A percentile compares a stretch with the other conserved stretches of the same genome.
Evolutionary conservation across 2,113 vertebrate genomes (phyloP).

Genomic region (Machaerirhynchus nigripectus): DNA sequence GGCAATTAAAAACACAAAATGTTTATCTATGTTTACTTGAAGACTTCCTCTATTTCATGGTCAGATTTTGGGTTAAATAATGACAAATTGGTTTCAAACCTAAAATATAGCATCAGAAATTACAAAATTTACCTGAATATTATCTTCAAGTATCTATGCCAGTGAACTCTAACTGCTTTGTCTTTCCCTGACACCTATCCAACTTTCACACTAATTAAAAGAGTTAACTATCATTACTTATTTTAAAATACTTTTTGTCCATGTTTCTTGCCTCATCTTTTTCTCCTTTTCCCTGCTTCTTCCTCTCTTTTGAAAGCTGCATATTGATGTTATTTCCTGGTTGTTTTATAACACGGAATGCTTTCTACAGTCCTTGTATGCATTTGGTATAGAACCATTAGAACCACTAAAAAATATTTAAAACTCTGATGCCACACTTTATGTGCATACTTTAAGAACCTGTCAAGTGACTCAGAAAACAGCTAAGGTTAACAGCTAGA

Average conservation of each 20-base stretch:
- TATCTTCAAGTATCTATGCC: neutral
- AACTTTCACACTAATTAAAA: neutral
- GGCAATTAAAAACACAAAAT: neutral
- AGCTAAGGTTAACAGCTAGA: neutral
- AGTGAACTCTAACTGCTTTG: neutral
- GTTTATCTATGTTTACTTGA: neutral
- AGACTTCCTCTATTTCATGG: neutral
- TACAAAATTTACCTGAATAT: neutral
- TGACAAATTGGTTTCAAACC: neutral
- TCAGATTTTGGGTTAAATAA: neutral
- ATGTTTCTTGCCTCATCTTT: neutral
- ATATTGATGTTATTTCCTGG: neutral
- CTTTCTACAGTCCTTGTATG: neutral
- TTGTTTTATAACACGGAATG: neutral
- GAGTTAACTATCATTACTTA: neutral
- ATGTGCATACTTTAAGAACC: neutral
- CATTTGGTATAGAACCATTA: neutral
- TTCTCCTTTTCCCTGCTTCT: neutral
- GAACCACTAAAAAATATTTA: neutral
- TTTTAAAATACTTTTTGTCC: neutral
- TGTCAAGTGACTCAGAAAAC: neutral
- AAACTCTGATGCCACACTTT: neutral
- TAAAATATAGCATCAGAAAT: neutral
- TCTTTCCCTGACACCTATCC: neutral
- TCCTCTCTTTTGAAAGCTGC: neutral